Evolutionary conservation across 2,888 invertebrate species (phyloP).

Genomic region (Candidula unifasciata): DNA sequence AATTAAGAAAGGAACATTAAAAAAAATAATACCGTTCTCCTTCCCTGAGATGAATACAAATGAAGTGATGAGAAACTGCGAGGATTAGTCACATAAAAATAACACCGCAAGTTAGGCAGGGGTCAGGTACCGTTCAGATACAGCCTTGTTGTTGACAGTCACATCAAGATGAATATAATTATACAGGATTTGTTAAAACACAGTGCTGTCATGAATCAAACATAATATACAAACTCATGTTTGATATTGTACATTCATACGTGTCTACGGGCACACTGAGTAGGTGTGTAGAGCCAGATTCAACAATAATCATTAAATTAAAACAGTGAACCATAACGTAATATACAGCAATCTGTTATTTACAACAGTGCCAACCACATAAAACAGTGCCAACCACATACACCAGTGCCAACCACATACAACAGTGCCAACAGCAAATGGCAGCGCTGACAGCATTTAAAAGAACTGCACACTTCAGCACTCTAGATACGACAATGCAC

Average conservation of each 20-base stretch:
- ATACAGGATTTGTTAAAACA: background rate
- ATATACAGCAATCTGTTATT: too few relatives aligned
- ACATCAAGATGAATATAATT: background rate
- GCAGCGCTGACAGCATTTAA: too few relatives aligned
- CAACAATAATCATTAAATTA: too few relatives aligned
- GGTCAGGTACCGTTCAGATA: background rate
- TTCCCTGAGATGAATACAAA: constrained; percentile 22
- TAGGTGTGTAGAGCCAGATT: too few relatives aligned
- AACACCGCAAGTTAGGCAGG: background rate
- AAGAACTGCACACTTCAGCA: too few relatives aligned
- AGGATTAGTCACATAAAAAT: constrained; percentile 20
- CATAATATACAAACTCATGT: background rate
- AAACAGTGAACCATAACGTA: too few relatives aligned
- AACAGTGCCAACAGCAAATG: too few relatives aligned
- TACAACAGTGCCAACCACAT: too few relatives aligned
- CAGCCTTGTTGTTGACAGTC: background rate
- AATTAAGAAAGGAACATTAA: background rate
- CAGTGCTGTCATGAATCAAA: background rate
- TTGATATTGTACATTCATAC: background rate
- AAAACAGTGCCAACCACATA: too few relatives aligned
- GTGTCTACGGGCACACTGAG: too few relatives aligned
- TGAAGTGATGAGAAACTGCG: background rate
- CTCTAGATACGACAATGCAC: too few relatives aligned
- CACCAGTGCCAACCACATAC: too few relatives aligned
- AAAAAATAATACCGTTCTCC: constrained; percentile 16